A percentile compares a stretch with the other conserved stretches of the same genome.
Evolutionary conservation across 2,113 vertebrate species (phyloP).

Genomic region (Numida meleagris): DNA sequence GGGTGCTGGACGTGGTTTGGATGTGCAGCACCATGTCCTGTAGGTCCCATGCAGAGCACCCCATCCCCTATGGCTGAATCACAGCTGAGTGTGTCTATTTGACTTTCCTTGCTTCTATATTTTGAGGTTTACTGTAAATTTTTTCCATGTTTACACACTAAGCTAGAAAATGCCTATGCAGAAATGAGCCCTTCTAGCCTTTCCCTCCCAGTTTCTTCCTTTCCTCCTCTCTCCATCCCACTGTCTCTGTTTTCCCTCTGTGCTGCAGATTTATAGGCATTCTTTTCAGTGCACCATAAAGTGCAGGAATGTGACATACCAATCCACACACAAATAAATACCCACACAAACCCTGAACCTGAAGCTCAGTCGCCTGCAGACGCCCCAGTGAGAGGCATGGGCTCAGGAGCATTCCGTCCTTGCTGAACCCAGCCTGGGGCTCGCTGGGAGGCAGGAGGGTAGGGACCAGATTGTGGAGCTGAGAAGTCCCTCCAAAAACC

Average conservation of each 20-base stretch:
- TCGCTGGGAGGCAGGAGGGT: not conserved
- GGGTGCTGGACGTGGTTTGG: not conserved
- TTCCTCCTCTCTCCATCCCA: not conserved
- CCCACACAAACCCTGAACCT: not conserved
- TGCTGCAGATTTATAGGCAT: not conserved
- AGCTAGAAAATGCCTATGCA: not conserved
- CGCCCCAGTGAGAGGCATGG: not conserved
- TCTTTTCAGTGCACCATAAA: not conserved
- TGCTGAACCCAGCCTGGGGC: not conserved
- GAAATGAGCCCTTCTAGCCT: not conserved
- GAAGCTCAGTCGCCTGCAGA: not conserved
- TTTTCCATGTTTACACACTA: not conserved
- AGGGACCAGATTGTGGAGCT: not conserved
- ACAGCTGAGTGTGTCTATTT: not conserved
- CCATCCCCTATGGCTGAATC: not conserved
- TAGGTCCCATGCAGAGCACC: not conserved
- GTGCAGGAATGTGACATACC: not conserved
- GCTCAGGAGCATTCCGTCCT: not conserved
- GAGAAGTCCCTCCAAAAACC: not conserved
- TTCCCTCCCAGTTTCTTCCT: not conserved
- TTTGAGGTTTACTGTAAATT: not conserved
- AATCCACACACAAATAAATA: not conserved
- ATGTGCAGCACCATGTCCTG: rapidly evolving
- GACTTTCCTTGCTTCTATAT: not conserved
- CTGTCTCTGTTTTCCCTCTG: not conserved